A percentile compares a stretch with the other conserved stretches of the same genome.
Conservation (phyloP, 2,888 invertebrate genomes). For the Acleris laterana region DNA sequence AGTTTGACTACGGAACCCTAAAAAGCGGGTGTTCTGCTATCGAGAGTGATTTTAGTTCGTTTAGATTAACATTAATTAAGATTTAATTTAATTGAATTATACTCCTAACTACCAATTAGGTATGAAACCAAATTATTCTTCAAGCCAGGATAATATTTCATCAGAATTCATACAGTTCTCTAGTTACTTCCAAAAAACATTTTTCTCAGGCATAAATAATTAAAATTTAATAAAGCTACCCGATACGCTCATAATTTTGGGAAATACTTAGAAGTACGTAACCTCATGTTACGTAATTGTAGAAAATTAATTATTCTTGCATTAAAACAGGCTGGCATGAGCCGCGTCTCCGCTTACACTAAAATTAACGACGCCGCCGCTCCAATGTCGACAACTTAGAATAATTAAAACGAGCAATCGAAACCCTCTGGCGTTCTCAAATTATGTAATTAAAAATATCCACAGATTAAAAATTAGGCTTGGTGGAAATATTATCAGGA, state of each 20-base stretch:
- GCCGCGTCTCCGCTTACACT: constrained; percentile 58
- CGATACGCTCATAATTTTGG: constrained; percentile 31
- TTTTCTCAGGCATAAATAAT: constrained; percentile 33
- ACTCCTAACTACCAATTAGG: too few relatives aligned
- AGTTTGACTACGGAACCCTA: too few relatives aligned
- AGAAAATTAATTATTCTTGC: constrained; percentile 43
- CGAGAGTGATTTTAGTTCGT: too few relatives aligned
- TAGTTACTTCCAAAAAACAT: constrained; percentile 1
- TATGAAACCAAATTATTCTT: too few relatives aligned
- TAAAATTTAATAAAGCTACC: constrained; percentile 32
- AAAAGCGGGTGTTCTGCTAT: too few relatives aligned
- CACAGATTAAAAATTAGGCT: constrained; percentile 33
- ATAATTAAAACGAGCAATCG: constrained; percentile 69
- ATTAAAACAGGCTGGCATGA: constrained; percentile 42
- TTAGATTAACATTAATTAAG: too few relatives aligned
- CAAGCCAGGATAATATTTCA: too few relatives aligned
- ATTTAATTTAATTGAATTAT: too few relatives aligned
- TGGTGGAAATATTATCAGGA: neutral
- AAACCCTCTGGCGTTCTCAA: constrained; percentile 63
- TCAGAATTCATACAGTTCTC: too few relatives aligned
- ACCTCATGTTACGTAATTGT: constrained; percentile 38
- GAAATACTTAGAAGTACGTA: constrained; percentile 36
- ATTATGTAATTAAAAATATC: constrained; percentile 59
- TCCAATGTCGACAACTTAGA: constrained; percentile 64
- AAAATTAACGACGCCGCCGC: constrained; percentile 66